Conservation (phyloP, 1,140 invertebrate species). For the Macrostomum lignano region DNA sequence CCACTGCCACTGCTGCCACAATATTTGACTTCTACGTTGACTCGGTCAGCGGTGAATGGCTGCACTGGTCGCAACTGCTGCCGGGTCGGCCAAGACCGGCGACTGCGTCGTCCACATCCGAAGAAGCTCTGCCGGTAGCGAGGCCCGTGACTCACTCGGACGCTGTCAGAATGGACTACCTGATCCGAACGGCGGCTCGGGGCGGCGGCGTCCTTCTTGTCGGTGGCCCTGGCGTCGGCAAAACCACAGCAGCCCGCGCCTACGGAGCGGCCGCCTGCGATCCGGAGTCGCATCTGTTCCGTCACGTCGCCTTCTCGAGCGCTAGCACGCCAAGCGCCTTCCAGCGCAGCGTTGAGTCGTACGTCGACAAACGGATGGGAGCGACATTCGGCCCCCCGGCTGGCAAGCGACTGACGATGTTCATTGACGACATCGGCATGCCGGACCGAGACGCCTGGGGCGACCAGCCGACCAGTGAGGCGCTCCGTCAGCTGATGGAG, state of each 20-base stretch:
- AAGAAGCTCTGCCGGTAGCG: too few relatives aligned
- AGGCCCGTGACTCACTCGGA: conserved; percentile 25
- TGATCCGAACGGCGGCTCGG: conserved; percentile 23
- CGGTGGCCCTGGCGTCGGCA: conserved; percentile 10
- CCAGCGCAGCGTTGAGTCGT: conserved; percentile 76
- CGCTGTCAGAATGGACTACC: conserved; percentile 19
- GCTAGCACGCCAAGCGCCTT: conserved; percentile 75
- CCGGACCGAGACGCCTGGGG: conserved; percentile 81
- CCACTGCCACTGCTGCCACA: too few relatives aligned
- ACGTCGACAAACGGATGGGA: conserved; percentile 74
- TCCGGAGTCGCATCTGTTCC: conserved; percentile 50
- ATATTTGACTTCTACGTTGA: conserved; percentile 72
- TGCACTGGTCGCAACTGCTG: conserved; percentile 43
- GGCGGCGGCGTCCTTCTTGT: conserved; percentile 10
- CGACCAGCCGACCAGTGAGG: conserved; percentile 72
- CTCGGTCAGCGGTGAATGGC: conserved; percentile 53
- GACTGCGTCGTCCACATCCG: too few relatives aligned
- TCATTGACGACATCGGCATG: conserved; percentile 82
- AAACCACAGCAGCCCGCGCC: conserved; percentile 9
- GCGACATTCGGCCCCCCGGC: conserved; percentile 70
- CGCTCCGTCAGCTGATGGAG: conserved; percentile 76
- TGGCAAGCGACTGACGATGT: conserved; percentile 69
- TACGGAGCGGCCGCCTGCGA: conserved; percentile 60
- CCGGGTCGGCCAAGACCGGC: too few relatives aligned
- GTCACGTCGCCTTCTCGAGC: conserved; percentile 79